Conservation (phyloP, 1,140 invertebrate genomes). For the Lepidurus arcticus region DNA sequence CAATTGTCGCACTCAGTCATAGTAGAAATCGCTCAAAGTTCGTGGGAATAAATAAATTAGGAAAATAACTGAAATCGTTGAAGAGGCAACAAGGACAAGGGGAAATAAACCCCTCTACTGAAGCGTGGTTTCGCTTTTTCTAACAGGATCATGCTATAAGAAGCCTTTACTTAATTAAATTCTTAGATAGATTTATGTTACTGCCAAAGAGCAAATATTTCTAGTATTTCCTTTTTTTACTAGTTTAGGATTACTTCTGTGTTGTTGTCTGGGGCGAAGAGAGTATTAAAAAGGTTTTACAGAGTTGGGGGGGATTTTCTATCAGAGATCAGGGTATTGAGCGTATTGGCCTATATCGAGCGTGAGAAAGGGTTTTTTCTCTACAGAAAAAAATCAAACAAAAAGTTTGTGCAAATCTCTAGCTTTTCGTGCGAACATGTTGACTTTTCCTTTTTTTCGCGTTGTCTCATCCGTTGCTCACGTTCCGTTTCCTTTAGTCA, state of each 20-base stretch:
- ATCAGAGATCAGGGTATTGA: background rate
- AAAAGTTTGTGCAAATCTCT: background rate
- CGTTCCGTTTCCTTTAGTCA: background rate
- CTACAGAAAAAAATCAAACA: background rate
- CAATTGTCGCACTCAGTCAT: background rate
- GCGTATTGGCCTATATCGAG: background rate
- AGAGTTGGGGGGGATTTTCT: background rate
- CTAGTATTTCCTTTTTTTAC: background rate
- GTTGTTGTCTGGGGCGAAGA: background rate
- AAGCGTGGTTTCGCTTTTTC: slow-evolving; percentile 11
- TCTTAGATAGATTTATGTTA: background rate
- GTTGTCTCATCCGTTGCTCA: background rate
- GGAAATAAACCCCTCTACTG: background rate
- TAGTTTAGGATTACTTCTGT: background rate
- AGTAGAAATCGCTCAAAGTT: background rate
- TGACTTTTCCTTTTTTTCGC: background rate
- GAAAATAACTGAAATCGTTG: background rate
- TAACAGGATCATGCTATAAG: background rate
- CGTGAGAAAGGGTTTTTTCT: slow-evolving; percentile 6
- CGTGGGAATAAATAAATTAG: background rate
- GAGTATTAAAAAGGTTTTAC: background rate
- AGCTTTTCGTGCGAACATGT: background rate
- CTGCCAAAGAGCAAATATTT: background rate
- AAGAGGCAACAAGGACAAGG: background rate
- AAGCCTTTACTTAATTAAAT: background rate